phyloP scores from a whole-genome alignment of 1,140 invertebrate species.

The Pogonomyrmex barbatus region DNA sequence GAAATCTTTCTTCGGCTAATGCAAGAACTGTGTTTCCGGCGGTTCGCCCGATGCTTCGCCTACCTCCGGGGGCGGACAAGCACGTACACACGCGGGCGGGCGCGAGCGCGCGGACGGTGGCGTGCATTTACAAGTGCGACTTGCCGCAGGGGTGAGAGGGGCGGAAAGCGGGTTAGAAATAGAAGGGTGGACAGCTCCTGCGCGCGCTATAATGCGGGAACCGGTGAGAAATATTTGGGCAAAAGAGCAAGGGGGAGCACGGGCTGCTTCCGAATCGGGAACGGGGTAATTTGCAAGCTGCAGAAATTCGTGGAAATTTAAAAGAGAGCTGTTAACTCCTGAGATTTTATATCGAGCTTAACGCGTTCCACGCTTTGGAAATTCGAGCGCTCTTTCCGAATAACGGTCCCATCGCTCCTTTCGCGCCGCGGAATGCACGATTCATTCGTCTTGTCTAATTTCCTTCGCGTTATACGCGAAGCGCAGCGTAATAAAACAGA shows the following conservation, averaged over 20 bases:
- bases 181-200: constrained; percentile 52
- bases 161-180: constrained; percentile 40
- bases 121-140: constrained; percentile 76
- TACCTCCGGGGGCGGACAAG: constrained; percentile 72
- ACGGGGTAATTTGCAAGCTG: constrained; percentile 29
- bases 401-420: too few relatives aligned
- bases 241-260: neutral
- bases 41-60: constrained; percentile 69
- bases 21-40: constrained; percentile 83
- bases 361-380: neutral
- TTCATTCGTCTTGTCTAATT: neutral
- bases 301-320: constrained; percentile 23
- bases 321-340: neutral
- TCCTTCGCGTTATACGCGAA: neutral
- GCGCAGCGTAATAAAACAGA: constrained; percentile 14
- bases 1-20: constrained; percentile 85
- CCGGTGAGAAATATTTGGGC: constrained; percentile 53
- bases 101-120: constrained; percentile 54
- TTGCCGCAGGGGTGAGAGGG: constrained; percentile 60
- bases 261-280: neutral
- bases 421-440: neutral
- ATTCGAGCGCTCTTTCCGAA: neutral
- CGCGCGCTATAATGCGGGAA: constrained; percentile 39
- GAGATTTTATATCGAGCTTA: neutral
- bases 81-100: constrained; percentile 66